A percentile compares a stretch with the other conserved stretches of the same genome.
These are phyloP conservation scores for Mormoops blainvillei DNA, from an alignment of 2,113 vertebrate species.

Conservation along the genomic window DNA sequence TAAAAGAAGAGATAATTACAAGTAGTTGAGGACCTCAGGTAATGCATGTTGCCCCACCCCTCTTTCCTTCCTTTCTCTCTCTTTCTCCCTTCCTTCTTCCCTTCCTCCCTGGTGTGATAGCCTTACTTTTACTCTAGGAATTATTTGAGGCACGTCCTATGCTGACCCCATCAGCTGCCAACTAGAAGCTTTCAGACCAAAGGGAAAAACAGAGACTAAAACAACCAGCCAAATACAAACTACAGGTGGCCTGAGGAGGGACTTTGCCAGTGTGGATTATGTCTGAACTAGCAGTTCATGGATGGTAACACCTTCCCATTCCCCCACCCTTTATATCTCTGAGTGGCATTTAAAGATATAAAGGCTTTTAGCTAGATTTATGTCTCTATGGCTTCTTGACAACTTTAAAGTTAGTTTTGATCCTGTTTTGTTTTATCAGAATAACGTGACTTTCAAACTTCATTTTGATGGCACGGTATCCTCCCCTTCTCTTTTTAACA, in stretches of 20 bases:
- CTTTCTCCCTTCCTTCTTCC: neutral
- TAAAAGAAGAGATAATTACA: neutral
- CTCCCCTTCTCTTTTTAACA: neutral
- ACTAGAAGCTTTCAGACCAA: neutral
- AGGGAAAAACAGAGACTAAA: neutral
- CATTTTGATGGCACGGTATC: neutral
- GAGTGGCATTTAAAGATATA: neutral
- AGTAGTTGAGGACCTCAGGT: neutral
- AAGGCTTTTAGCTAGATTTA: neutral
- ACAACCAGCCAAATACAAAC: neutral
- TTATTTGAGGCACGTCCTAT: neutral
- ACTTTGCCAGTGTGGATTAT: neutral
- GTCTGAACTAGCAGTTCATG: neutral
- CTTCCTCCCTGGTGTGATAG: neutral
- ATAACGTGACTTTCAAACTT: conserved; percentile 6
- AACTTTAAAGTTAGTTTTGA: conserved; percentile 4
- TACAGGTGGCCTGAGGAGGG: neutral
- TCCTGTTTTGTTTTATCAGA: neutral
- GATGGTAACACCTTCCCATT: neutral
- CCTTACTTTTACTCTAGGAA: neutral
- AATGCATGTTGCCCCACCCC: neutral
- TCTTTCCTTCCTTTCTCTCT: neutral
- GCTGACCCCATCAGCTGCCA: neutral
- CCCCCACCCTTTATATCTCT: fast-evolving
- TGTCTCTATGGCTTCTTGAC: neutral